phyloP scores from a whole-genome alignment of 1,140 invertebrate species.

The Melitaea cinxia region DNA sequence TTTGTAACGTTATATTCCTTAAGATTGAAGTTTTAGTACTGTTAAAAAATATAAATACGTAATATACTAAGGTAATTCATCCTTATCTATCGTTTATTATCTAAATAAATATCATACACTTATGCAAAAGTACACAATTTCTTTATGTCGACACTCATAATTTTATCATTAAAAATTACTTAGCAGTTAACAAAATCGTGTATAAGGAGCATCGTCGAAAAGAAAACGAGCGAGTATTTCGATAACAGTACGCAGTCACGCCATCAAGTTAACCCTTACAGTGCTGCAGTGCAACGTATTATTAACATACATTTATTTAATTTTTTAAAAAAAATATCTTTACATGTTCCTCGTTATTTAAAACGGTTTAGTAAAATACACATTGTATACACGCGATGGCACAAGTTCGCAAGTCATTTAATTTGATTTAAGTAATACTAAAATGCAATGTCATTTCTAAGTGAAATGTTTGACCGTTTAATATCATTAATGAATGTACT shows the following conservation, averaged over 20 bases:
- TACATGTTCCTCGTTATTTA: slow-evolving; percentile 52
- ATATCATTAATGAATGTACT: slow-evolving; percentile 4
- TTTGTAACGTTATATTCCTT: no score
- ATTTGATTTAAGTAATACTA: slow-evolving; percentile 35
- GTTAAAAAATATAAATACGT: no score
- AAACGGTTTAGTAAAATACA: slow-evolving; percentile 62
- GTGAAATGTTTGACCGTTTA: slow-evolving; percentile 8
- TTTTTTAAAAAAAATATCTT: slow-evolving; percentile 60
- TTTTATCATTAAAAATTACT: slow-evolving; percentile 6
- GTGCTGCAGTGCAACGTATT: slow-evolving; percentile 50
- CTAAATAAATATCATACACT: no score
- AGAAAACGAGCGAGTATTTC: slow-evolving; percentile 17
- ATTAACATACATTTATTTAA: slow-evolving; percentile 73
- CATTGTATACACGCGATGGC: slow-evolving; percentile 57
- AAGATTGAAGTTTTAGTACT: no score
- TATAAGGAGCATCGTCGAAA: slow-evolving; percentile 12
- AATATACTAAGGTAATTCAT: no score
- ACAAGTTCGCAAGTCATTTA: slow-evolving; percentile 36
- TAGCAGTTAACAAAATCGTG: slow-evolving; percentile 8
- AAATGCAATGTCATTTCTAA: slow-evolving; percentile 22
- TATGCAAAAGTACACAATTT: no score
- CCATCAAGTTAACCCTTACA: slow-evolving; percentile 50
- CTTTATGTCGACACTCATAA: neutral
- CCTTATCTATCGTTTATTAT: no score
- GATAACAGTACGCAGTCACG: slow-evolving; percentile 53